phyloP scores from a whole-genome alignment of 1,140 invertebrate species.

The Bombus sylvicola region DNA sequence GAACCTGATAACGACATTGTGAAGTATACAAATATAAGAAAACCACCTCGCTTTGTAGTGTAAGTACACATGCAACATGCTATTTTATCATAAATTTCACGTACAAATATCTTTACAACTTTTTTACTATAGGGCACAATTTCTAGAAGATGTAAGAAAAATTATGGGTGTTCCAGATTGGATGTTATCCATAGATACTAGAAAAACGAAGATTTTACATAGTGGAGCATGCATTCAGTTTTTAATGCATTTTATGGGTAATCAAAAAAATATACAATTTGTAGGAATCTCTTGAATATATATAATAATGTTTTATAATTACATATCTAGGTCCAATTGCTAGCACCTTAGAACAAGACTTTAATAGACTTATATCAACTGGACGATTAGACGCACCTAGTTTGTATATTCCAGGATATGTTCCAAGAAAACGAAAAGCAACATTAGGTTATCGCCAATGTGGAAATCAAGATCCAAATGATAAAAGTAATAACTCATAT shows the following conservation, averaged over 20 bases:
- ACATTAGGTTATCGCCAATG: slow-evolving; percentile 89
- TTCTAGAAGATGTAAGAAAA: slow-evolving; percentile 91
- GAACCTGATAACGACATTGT: slow-evolving; percentile 95
- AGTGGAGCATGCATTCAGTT: slow-evolving; percentile 93
- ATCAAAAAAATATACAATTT: slow-evolving; percentile 16
- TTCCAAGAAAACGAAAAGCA: slow-evolving; percentile 87
- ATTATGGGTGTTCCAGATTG: slow-evolving; percentile 94
- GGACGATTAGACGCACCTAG: slow-evolving; percentile 89
- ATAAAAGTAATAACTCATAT: slow-evolving; percentile 81
- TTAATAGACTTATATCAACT: slow-evolving; percentile 88
- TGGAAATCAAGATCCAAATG: slow-evolving; percentile 88
- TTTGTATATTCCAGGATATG: slow-evolving; percentile 90
- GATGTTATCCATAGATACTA: slow-evolving; percentile 93
- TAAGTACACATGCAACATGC: slow-evolving; percentile 83
- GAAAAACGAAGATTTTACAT: slow-evolving; percentile 90
- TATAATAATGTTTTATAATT: slow-evolving; percentile 35
- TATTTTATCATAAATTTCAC: neutral
- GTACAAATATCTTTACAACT: slow-evolving; percentile 10
- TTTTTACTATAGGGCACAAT: slow-evolving; percentile 87
- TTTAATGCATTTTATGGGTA: slow-evolving; percentile 92
- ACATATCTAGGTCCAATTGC: slow-evolving; percentile 86
- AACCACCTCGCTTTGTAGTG: slow-evolving; percentile 93
- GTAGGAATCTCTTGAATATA: neutral
- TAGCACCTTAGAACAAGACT: slow-evolving; percentile 89
- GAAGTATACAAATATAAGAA: slow-evolving; percentile 94